Conservation (phyloP, 1,140 invertebrate genomes). For the Ganaspis sp. region DNA sequence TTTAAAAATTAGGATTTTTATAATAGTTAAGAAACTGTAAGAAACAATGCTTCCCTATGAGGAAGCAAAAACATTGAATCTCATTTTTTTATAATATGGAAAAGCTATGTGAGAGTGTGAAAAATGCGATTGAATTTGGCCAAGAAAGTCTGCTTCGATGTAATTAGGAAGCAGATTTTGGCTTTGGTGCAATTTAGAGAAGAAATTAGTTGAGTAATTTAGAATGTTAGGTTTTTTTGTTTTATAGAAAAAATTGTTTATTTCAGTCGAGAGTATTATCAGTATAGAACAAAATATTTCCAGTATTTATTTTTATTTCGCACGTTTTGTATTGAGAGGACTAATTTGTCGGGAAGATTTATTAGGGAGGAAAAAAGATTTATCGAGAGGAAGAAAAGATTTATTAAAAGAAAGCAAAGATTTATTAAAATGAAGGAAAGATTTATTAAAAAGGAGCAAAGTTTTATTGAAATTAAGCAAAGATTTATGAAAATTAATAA, state of each 20-base stretch:
- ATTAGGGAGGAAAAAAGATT: neutral
- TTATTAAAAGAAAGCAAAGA: too few species aligned
- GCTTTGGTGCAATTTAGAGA: too few species aligned
- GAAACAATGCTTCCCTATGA: too few species aligned
- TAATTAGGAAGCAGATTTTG: neutral
- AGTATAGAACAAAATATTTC: too few species aligned
- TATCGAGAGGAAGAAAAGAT: neutral
- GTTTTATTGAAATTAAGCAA: too few species aligned
- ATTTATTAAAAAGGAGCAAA: too few species aligned
- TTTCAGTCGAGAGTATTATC: too few species aligned
- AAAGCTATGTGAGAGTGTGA: neutral
- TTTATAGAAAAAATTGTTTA: neutral
- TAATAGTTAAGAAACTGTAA: neutral
- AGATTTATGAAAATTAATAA: too few species aligned
- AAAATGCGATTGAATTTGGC: neutral
- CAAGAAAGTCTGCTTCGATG: neutral
- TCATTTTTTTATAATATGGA: constrained; percentile 3
- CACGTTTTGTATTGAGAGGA: neutral
- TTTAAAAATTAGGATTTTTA: neutral
- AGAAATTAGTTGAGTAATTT: too few species aligned
- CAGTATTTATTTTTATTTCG: too few species aligned
- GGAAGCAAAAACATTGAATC: constrained; percentile 2
- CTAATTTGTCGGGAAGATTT: neutral
- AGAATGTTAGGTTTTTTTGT: neutral
- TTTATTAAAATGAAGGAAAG: too few species aligned